Conservation (phyloP, 2,797 vertebrate genomes). For the Pelobates cultripes region DNA sequence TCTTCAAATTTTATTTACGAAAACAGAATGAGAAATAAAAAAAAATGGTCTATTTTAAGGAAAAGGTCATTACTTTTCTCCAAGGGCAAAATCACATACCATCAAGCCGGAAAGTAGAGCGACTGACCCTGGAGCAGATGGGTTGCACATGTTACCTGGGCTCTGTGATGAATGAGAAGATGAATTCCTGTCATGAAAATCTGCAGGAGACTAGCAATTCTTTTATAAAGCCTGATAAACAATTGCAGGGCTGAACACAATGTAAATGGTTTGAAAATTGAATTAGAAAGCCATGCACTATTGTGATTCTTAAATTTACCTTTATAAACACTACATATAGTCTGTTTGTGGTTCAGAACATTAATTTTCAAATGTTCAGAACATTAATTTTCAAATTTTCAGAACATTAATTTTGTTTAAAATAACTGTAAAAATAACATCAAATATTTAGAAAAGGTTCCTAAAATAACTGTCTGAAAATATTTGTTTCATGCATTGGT, state of each 20-base stretch:
- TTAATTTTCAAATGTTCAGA: too few species aligned
- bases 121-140: conserved; percentile 55
- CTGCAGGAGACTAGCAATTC: conserved; percentile 48
- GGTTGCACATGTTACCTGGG: conserved; percentile 53
- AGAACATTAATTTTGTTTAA: too few species aligned
- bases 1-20: conserved; percentile 45
- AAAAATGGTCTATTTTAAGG: conserved; percentile 36
- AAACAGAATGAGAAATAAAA: conserved; percentile 43
- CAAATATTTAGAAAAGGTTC: too few species aligned
- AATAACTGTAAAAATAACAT: too few species aligned
- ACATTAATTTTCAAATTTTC: too few species aligned
- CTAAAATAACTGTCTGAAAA: too few species aligned
- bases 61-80: conserved; percentile 53
- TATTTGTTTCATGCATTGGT: too few species aligned
- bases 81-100: conserved; percentile 52
- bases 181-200: conserved; percentile 52
- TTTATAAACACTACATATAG: too few species aligned
- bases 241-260: conserved; percentile 9
- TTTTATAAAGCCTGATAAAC: conserved; percentile 33
- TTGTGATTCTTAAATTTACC: neutral
- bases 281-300: conserved; percentile 7
- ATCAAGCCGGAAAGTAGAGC: conserved; percentile 43
- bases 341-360: too few species aligned
- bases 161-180: conserved; percentile 51
- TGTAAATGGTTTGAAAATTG: conserved; percentile 14